Evolutionary conservation across 1,140 invertebrate genomes (phyloP), one percentile per base, ranked within the genome.

Genomic region (Atopsyche davidsoni): DNA sequence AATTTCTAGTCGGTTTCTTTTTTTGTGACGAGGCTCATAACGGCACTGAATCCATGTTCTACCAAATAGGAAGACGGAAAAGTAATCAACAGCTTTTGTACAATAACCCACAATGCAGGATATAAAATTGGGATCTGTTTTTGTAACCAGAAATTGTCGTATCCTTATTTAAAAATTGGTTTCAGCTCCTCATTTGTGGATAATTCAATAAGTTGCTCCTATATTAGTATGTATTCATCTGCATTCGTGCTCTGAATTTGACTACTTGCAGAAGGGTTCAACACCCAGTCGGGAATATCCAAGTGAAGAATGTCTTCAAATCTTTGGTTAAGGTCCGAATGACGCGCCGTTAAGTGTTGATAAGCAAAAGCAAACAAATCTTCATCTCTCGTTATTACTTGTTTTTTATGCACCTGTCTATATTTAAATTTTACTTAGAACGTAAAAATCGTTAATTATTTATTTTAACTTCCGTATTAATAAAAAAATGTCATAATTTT

Each of bases 271-370:
- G 48, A 53, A 53, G 6, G 51, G 24, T 53, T 17, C 46, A 55
- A 51, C 47, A 51, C 38, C 46, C 52, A 54, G 32, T 55, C 46
- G 25, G 53, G 40, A 14, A 51, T 55, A 51, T 25, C 39, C 46
- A 50, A 44, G 47, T 44, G 47, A 55, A 55, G 53, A 55, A 55
- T 55, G 46, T 51, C 41, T 55, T 55, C 16, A 55, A 55, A 55
- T 45, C 40, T 55, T 51, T 55, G 47, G 34, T 18, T 54, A 17
- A 54, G 53, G 31, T 54, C 46, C n/a, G n/a, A n/a, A n/a, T n/a
- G n/a, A n/a, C n/a, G n/a, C n/a, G n/a, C n/a, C n/a, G n/a, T n/a
- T n/a, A n/a, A n/a, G n/a, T n/a, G n/a, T n/a, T n/a, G n/a, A n/a
- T n/a, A n/a, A n/a, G n/a, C n/a, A n/a, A n/a, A n/a, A n/a, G n/a